A percentile compares a stretch with the other conserved stretches of the same genome.
Evolutionary conservation across 2,888 invertebrate genomes (phyloP).

Genomic region (Empis stercorea): DNA sequence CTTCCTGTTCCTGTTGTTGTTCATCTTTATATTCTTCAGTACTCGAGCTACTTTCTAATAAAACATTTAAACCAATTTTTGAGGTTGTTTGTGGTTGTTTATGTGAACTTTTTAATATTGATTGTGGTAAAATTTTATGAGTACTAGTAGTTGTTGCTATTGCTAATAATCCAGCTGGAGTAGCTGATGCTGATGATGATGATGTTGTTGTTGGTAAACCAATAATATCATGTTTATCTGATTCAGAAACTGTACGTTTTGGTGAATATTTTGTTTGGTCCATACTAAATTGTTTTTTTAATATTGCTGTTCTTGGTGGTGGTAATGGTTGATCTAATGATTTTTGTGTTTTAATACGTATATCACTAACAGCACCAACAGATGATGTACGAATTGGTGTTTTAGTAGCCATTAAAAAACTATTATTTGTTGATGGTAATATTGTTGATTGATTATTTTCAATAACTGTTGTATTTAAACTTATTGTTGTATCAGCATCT

Average conservation of each 20-base stretch:
- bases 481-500: slow-evolving; percentile 28
- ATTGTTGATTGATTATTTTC: slow-evolving; percentile 14
- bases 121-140: slow-evolving; percentile 8
- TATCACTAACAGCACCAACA: slow-evolving; percentile 23
- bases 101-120: slow-evolving; percentile 14
- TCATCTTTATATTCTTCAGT: slow-evolving; percentile 25
- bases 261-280: slow-evolving; percentile 31
- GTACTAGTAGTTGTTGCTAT: slow-evolving; percentile 7
- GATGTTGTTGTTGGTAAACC: not conserved
- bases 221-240: slow-evolving; percentile 12
- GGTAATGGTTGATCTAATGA: slow-evolving; percentile 21
- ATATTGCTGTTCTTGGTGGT: slow-evolving; percentile 28
- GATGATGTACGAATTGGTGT: slow-evolving; percentile 30
- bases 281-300: slow-evolving; percentile 37
- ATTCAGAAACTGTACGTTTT: slow-evolving; percentile 19
- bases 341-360: slow-evolving; percentile 17
- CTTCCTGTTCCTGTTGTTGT: not conserved
- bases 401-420: slow-evolving; percentile 19
- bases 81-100: slow-evolving; percentile 16
- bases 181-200: too few species aligned
- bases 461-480: slow-evolving; percentile 17
- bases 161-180: slow-evolving; percentile 2
- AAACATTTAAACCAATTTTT: slow-evolving; percentile 32
- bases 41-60: slow-evolving; percentile 36
- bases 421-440: not conserved